Percentiles rank a stretch among this genome's conserved stretches.
phyloP scores from a whole-genome alignment of 2,888 invertebrate species.

The Gonocerus acuteangulatus region DNA sequence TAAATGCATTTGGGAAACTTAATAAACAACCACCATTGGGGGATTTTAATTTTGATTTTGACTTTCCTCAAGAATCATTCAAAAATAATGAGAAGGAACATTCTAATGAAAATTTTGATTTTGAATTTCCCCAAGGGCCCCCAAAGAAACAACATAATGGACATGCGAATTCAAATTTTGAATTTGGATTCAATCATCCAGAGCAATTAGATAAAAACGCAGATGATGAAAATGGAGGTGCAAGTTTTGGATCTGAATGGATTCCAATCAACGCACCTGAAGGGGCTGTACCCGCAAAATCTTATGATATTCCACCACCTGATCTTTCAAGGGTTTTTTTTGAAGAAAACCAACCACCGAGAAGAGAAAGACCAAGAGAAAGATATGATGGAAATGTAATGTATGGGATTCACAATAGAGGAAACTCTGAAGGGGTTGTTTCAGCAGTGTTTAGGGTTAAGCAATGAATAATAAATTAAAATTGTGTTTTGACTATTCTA shows the following conservation, averaged over 20 bases:
- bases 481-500: too few species aligned
- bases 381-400: slow-evolving; percentile 12
- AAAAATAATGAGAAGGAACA: neutral
- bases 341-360: neutral
- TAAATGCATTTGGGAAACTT: too few species aligned
- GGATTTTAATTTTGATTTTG: neutral
- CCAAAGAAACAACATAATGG: neutral
- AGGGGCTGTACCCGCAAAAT: slow-evolving; percentile 34
- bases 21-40: neutral
- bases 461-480: slow-evolving; percentile 27
- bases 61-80: neutral
- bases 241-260: slow-evolving; percentile 33
- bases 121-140: neutral
- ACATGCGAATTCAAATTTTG: neutral
- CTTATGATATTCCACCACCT: slow-evolving; percentile 36
- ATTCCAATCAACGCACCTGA: slow-evolving; percentile 36
- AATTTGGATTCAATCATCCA: neutral
- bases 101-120: neutral
- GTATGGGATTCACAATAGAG: slow-evolving; percentile 21
- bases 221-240: neutral
- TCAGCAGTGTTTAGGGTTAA: slow-evolving; percentile 37
- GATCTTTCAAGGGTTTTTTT: slow-evolving; percentile 30
- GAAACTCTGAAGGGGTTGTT: slow-evolving; percentile 34
- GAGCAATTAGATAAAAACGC: neutral
- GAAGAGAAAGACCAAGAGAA: neutral